A percentile compares a stretch with the other conserved stretches of the same genome.
phyloP scores from a whole-genome alignment of 2,888 invertebrate species.

The Nomada ruficornis region DNA sequence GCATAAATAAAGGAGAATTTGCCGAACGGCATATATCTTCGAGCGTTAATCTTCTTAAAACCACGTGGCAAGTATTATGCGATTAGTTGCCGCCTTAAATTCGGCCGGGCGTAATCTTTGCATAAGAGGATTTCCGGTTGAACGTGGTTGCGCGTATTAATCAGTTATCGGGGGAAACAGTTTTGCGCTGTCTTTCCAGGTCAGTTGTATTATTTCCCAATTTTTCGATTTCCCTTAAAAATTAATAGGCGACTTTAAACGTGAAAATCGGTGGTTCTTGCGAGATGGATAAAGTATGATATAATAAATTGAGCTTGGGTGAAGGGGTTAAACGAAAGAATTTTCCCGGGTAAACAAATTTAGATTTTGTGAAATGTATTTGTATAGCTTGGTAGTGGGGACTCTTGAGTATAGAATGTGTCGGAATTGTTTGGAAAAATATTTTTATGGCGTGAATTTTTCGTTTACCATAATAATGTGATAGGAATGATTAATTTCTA shows the following conservation, averaged over 20 bases:
- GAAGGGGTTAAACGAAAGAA: no score
- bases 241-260: no score
- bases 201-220: neutral
- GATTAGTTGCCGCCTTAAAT: conserved; percentile 64
- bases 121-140: conserved; percentile 44
- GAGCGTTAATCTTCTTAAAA: conserved; percentile 66
- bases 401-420: no score
- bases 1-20: conserved; percentile 60
- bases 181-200: neutral
- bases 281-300: no score
- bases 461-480: no score
- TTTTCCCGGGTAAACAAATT: no score
- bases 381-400: no score
- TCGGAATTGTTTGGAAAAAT: neutral
- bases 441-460: no score
- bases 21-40: conserved; percentile 38
- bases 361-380: no score
- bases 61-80: conserved; percentile 54
- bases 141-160: conserved; percentile 29
- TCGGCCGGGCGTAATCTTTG: conserved; percentile 54
- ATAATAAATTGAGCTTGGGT: no score
- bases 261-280: neutral
- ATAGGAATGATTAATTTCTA: no score
- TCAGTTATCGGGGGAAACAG: conserved; percentile 33
- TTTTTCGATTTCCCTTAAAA: neutral